A percentile compares a stretch with the other conserved stretches of the same genome.
These are phyloP conservation scores for Cyphomyrmex costatus DNA, from an alignment of 1,140 invertebrate genomes.

Conservation along the genomic window DNA sequence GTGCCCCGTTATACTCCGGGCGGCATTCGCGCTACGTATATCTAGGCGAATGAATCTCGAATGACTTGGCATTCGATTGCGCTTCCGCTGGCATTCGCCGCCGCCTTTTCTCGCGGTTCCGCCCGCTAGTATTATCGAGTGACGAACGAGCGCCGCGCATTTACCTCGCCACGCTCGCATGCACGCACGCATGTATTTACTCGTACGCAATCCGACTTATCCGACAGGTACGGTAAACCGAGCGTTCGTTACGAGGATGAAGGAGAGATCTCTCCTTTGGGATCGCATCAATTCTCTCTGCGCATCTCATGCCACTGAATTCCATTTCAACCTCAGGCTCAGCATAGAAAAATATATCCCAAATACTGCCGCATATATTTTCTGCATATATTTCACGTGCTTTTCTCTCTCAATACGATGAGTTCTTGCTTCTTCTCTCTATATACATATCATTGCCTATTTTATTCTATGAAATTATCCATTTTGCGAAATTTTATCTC, in stretches of 20 bases:
- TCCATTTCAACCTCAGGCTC: neutral
- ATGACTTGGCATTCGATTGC: conserved; percentile 59
- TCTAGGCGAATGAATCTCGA: conserved; percentile 52
- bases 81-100: conserved; percentile 54
- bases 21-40: conserved; percentile 36
- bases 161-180: neutral
- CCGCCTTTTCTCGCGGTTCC: conserved; percentile 50
- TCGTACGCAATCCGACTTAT: neutral
- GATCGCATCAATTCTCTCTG: conserved; percentile 18
- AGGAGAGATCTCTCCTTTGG: conserved; percentile 6
- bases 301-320: conserved; percentile 9
- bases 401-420: neutral
- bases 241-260: conserved; percentile 14
- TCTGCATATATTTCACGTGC: neutral
- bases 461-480: neutral
- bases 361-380: neutral
- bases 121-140: conserved; percentile 44
- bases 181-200: neutral
- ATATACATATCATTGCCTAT: neutral
- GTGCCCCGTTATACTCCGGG: conserved; percentile 43
- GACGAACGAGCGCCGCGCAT: conserved; percentile 48
- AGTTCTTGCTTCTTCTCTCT: neutral
- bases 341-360: neutral
- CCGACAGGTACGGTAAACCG: conserved; percentile 19
- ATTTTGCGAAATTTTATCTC: neutral